Percentiles rank a stretch among this genome's conserved stretches.
Evolutionary conservation across 1,140 invertebrate genomes (phyloP).

Genomic region (Bombus breviceps): DNA sequence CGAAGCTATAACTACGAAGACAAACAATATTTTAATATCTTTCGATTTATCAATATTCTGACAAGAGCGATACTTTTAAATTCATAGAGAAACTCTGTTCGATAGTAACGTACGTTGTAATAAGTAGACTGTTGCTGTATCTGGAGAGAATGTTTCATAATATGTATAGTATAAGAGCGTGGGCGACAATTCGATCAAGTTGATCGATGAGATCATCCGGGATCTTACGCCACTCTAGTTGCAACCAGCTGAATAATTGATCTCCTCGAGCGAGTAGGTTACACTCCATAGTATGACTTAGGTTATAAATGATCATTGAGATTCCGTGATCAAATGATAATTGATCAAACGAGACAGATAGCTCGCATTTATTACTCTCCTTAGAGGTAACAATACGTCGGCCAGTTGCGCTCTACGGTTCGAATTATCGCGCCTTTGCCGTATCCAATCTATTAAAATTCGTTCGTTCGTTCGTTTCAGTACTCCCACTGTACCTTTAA

Average conservation of each 20-base stretch:
- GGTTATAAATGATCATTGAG: conserved; percentile 7
- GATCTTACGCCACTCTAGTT: conserved; percentile 21
- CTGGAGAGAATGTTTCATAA: neutral
- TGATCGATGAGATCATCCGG: conserved; percentile 25
- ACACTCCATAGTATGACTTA: too few relatives aligned
- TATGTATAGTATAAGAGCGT: neutral
- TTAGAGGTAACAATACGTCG: neutral
- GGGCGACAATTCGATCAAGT: conserved; percentile 22
- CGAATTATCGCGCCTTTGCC: neutral
- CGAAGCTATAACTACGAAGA: too few relatives aligned
- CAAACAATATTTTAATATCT: too few relatives aligned
- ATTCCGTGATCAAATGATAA: neutral
- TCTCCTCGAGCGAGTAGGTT: conserved; percentile 10
- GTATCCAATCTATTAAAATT: neutral
- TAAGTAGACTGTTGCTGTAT: neutral
- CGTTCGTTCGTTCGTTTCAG: neutral
- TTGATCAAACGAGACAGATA: conserved; percentile 3
- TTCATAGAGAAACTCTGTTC: too few relatives aligned
- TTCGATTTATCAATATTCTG: too few relatives aligned
- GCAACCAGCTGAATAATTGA: conserved; percentile 11
- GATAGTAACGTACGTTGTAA: neutral
- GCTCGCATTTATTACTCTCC: conserved; percentile 15
- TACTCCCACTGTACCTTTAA: too few relatives aligned
- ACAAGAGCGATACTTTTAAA: too few relatives aligned
- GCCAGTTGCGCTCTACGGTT: neutral